Conservation (phyloP, 1,140 invertebrate species). For the Pseudoatta argentina region DNA sequence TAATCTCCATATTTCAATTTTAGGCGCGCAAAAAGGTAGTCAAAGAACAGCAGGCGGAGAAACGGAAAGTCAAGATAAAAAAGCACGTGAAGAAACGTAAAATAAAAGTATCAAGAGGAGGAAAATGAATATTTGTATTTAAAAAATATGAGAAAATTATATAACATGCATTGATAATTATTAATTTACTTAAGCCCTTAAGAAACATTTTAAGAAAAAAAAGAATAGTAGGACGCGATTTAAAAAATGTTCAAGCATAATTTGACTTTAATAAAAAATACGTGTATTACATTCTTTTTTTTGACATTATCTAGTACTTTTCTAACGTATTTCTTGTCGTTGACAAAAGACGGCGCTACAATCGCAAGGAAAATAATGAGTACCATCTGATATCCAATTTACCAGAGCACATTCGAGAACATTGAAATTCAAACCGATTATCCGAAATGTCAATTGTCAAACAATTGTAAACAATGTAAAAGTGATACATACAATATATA, state of each 20-base stretch:
- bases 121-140: conserved; percentile 63
- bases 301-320: background rate
- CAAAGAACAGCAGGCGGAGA: conserved; percentile 96
- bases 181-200: background rate
- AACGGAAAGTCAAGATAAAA: conserved; percentile 96
- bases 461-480: background rate
- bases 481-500: background rate
- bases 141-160: background rate
- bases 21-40: conserved; percentile 93
- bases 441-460: conserved; percentile 11
- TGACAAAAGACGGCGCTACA: background rate
- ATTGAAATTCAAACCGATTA: background rate
- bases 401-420: too few relatives aligned
- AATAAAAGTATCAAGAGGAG: conserved; percentile 88
- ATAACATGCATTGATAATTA: background rate
- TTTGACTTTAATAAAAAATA: conserved; percentile 19
- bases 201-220: background rate
- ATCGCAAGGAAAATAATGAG: background rate
- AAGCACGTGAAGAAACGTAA: conserved; percentile 98
- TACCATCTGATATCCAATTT: background rate
- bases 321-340: background rate
- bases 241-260: background rate
- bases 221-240: background rate
- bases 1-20: conserved; percentile 53
- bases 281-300: background rate